A percentile compares a stretch with the other conserved stretches of the same genome.
These are phyloP conservation scores for Sebastes trivittatus DNA, from an alignment of 2,797 vertebrate species.

Conservation along the genomic window DNA sequence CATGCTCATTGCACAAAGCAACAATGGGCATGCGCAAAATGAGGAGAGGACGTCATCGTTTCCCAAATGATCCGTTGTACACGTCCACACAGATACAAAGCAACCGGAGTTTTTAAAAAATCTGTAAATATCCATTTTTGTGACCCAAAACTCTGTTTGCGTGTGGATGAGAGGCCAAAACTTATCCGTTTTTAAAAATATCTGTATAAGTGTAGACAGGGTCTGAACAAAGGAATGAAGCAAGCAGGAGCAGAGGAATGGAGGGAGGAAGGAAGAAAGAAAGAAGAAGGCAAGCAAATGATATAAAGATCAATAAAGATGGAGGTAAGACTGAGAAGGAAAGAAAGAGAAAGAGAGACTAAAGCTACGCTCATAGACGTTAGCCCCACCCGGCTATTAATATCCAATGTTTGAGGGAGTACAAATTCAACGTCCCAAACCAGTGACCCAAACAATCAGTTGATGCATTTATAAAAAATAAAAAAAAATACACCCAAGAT, in stretches of 20 bases:
- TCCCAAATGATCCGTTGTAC: too few species aligned
- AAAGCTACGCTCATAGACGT: not conserved
- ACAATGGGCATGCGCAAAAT: too few species aligned
- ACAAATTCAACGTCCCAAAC: not conserved
- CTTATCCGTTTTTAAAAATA: not conserved
- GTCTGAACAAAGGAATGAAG: not conserved
- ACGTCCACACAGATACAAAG: too few species aligned
- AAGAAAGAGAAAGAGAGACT: not conserved
- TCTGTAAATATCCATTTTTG: too few species aligned
- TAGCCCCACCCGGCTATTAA: not conserved
- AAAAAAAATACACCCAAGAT: not conserved
- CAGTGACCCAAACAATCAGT: constrained; percentile 9
- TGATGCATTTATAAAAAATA: not conserved
- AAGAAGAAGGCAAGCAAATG: not conserved
- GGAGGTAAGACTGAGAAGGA: not conserved
- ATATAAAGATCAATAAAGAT: not conserved
- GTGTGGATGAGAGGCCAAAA: rapidly evolving
- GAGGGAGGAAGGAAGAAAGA: rapidly evolving
- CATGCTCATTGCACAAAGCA: too few species aligned
- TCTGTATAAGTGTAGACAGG: not conserved
- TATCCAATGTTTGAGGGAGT: not conserved
- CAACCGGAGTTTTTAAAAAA: too few species aligned
- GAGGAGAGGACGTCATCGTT: too few species aligned
- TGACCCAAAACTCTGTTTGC: too few species aligned
- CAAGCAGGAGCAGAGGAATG: not conserved